Evolutionary conservation across 2,797 vertebrate genomes (phyloP).

Genomic region (Sebastes vulpes): DNA sequence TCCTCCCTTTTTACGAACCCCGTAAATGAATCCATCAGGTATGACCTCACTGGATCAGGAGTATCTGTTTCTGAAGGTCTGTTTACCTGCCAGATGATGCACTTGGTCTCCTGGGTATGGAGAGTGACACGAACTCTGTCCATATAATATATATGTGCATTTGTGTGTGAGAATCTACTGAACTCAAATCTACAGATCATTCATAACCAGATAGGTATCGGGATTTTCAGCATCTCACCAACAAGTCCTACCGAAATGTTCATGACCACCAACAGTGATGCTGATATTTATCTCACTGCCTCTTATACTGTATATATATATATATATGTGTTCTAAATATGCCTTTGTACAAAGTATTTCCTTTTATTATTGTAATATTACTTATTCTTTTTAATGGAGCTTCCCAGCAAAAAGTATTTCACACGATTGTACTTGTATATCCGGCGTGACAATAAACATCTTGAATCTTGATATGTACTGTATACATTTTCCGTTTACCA

Average conservation of each 20-base stretch:
- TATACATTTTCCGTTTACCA: neutral
- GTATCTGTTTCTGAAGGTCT: constrained; percentile 46
- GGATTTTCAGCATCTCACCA: neutral
- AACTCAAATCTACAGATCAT: neutral
- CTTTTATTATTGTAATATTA: no score
- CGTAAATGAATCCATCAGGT: constrained; percentile 53
- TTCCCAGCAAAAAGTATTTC: no score
- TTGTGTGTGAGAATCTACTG: neutral
- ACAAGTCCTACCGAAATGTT: neutral
- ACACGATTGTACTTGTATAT: no score
- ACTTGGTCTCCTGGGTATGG: neutral
- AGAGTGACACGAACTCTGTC: neutral
- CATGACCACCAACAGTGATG: neutral
- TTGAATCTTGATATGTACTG: no score
- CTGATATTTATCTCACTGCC: neutral
- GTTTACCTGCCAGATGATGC: constrained; percentile 56
- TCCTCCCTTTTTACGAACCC: constrained; percentile 28
- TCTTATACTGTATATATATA: no score
- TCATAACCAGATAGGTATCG: neutral
- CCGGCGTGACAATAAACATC: no score
- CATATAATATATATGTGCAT: neutral
- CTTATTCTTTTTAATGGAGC: no score
- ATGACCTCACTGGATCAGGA: constrained; percentile 44
- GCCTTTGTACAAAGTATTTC: no score
- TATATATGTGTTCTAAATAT: no score